These are phyloP conservation scores for Ataeniobius toweri DNA, from an alignment of 2,797 vertebrate species.

Conservation along the genomic window DNA sequence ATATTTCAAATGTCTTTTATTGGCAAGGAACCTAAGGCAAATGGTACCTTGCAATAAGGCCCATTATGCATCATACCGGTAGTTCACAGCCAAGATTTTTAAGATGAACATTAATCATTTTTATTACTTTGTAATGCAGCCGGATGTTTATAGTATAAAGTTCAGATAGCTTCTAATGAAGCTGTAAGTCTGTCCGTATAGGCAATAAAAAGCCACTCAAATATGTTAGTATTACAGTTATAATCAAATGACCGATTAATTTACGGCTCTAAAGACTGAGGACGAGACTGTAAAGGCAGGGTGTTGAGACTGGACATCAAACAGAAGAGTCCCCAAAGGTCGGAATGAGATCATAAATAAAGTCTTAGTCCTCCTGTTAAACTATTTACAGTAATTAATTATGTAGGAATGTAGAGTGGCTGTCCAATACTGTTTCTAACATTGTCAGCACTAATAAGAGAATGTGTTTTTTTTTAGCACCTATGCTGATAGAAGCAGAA, in stretches of 20 bases:
- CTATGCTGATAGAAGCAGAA: background rate
- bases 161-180: constrained; percentile 17
- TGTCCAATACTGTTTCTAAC: background rate
- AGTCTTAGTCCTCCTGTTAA: background rate
- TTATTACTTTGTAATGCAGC: constrained; percentile 30
- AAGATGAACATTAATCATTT: constrained; percentile 30
- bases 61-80: constrained; percentile 4
- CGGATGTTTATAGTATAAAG: constrained; percentile 25
- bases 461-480: background rate
- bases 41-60: background rate
- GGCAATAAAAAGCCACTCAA: constrained; percentile 34
- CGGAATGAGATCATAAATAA: constrained; percentile 26
- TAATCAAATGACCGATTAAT: constrained; percentile 16
- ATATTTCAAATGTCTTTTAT: background rate
- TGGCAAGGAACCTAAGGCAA: background rate
- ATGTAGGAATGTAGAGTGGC: background rate
- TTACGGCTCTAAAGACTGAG: constrained; percentile 10
- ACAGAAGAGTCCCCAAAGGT: background rate
- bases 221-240: constrained; percentile 1
- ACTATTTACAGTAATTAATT: constrained; percentile 6
- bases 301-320: constrained; percentile 8
- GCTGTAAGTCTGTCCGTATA: constrained; percentile 4
- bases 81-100: constrained; percentile 21
- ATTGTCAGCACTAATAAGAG: background rate
- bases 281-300: constrained; percentile 3